Evolutionary conservation across 2,888 invertebrate species (phyloP).

Genomic region (Sesamia inferens): DNA sequence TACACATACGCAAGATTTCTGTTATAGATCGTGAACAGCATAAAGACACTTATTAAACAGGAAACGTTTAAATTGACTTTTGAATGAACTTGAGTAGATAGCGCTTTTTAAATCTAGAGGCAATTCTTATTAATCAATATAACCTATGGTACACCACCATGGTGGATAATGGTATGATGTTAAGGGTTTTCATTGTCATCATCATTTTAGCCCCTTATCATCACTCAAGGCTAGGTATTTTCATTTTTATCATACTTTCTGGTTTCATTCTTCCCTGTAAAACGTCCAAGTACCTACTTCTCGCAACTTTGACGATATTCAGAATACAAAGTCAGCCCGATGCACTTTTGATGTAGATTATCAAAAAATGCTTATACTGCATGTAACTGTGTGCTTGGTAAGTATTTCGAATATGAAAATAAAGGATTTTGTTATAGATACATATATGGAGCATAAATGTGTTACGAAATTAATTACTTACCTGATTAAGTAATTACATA

Average conservation of each 20-base stretch:
- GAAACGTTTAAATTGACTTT: too few species aligned
- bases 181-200: neutral
- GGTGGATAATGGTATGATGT: neutral
- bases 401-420: neutral
- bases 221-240: neutral
- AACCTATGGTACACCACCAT: too few species aligned
- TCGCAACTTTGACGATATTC: neutral
- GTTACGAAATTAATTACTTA: slow-evolving; percentile 13
- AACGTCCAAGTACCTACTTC: neutral
- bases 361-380: neutral
- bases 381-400: neutral
- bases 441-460: neutral
- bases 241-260: neutral
- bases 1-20: too few species aligned
- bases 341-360: neutral
- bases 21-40: too few species aligned
- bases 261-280: neutral
- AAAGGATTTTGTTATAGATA: neutral
- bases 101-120: too few species aligned
- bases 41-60: too few species aligned
- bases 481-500: slow-evolving; percentile 14
- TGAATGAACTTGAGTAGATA: too few species aligned
- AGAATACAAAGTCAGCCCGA: neutral
- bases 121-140: too few species aligned
- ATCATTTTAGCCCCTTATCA: neutral